These are phyloP conservation scores for Theristicus caerulescens DNA, from an alignment of 2,113 vertebrate genomes.

Conservation along the genomic window DNA sequence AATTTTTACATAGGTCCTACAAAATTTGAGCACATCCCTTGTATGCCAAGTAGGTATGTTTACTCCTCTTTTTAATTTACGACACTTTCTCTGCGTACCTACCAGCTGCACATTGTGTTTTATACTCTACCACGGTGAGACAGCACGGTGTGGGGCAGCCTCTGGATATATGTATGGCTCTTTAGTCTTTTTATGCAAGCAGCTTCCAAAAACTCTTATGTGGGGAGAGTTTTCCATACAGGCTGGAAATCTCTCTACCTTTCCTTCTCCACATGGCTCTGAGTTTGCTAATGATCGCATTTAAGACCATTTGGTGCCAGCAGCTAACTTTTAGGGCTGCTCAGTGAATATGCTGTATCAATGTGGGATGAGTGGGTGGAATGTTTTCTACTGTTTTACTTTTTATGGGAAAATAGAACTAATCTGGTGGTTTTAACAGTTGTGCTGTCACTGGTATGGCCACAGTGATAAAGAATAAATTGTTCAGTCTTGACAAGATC, in stretches of 20 bases:
- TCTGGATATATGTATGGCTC: fast-evolving
- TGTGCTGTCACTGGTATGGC: conserved; percentile 24
- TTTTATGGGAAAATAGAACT: conserved; percentile 37
- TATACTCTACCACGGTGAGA: not conserved
- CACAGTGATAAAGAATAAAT: conserved; percentile 33
- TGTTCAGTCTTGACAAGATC: conserved; percentile 47
- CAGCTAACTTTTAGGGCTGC: conserved; percentile 43
- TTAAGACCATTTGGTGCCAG: conserved; percentile 41
- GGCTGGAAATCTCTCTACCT: conserved; percentile 2
- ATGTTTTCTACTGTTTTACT: conserved; percentile 59
- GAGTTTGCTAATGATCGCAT: not conserved
- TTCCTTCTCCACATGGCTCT: not conserved
- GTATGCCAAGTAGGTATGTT: not conserved
- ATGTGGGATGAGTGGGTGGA: conserved; percentile 34
- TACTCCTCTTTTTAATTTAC: not conserved
- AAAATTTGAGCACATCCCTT: not conserved
- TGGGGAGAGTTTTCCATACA: not conserved
- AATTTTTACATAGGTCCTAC: not conserved
- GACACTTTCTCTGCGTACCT: not conserved
- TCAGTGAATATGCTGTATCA: not conserved
- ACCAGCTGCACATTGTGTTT: not conserved
- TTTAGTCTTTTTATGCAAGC: not conserved
- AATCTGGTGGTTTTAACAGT: conserved; percentile 50
- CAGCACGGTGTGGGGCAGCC: not conserved
- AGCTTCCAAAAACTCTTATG: not conserved